Evolutionary conservation across 1,140 invertebrate species (phyloP).

Genomic region (Ptiloglossa arizonensis): DNA sequence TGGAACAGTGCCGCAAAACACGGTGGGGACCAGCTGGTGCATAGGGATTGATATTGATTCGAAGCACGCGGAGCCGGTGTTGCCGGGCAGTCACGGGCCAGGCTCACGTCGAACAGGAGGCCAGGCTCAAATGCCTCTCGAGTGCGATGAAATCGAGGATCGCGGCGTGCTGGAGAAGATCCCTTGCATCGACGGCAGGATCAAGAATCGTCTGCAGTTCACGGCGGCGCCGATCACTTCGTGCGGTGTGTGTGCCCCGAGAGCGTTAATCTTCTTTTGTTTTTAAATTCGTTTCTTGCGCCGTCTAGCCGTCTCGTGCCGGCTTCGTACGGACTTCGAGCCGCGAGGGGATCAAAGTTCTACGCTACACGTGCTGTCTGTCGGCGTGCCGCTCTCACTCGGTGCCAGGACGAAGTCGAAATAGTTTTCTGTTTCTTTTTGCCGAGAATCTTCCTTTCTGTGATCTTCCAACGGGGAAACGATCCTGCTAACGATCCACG

Average conservation of each 20-base stretch:
- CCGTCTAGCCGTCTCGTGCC: neutral
- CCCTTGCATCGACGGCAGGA: slow-evolving; percentile 36
- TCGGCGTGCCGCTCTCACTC: too few species aligned
- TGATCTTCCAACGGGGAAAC: too few species aligned
- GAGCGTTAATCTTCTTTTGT: too few species aligned
- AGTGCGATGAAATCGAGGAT: slow-evolving; percentile 53
- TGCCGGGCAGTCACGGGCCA: slow-evolving; percentile 52
- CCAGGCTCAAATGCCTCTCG: slow-evolving; percentile 45
- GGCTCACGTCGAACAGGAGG: slow-evolving; percentile 47
- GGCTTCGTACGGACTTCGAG: too few species aligned
- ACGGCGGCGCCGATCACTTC: neutral
- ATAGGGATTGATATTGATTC: slow-evolving; percentile 73
- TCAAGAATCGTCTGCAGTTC: slow-evolving; percentile 42
- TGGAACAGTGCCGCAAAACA: slow-evolving; percentile 14
- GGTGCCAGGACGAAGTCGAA: too few species aligned
- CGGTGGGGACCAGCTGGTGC: slow-evolving; percentile 40
- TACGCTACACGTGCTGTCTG: neutral
- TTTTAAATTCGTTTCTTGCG: neutral
- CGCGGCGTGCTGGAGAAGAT: slow-evolving; percentile 38
- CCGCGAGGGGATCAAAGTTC: too few species aligned
- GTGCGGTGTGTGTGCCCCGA: slow-evolving; percentile 52
- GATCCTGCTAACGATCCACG: too few species aligned
- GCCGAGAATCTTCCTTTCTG: too few species aligned
- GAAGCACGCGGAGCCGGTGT: slow-evolving; percentile 48
- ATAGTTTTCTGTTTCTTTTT: too few species aligned